These are phyloP conservation scores for Trypoxylus dichotomus DNA, from an alignment of 1,140 invertebrate genomes.

Conservation along the genomic window DNA sequence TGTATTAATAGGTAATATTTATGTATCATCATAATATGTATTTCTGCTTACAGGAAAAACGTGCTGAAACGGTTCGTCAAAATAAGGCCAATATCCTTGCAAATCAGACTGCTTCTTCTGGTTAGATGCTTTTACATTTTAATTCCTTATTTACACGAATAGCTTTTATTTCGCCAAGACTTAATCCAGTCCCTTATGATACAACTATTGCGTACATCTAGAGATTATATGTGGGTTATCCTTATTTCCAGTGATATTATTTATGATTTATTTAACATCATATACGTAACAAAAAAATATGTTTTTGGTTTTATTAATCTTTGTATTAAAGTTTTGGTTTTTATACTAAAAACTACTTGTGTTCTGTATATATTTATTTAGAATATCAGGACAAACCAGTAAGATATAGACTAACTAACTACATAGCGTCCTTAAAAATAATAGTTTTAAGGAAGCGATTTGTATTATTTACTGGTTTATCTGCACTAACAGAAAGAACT, in stretches of 20 bases:
- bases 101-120: slow-evolving; percentile 61
- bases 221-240: slow-evolving; percentile 3
- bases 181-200: slow-evolving; percentile 12
- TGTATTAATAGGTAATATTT: slow-evolving; percentile 17
- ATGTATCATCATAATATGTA: slow-evolving; percentile 25
- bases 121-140: slow-evolving; percentile 54
- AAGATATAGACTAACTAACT: neutral
- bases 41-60: slow-evolving; percentile 71
- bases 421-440: neutral
- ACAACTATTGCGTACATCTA: neutral
- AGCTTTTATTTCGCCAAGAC: slow-evolving; percentile 25
- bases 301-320: slow-evolving; percentile 12
- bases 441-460: neutral
- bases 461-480: slow-evolving; percentile 19
- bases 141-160: slow-evolving; percentile 20
- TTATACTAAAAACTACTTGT: slow-evolving; percentile 1
- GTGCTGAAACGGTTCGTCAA: slow-evolving; percentile 81
- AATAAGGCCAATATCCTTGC: slow-evolving; percentile 70
- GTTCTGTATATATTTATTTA: slow-evolving; percentile 7
- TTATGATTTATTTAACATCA: slow-evolving; percentile 9
- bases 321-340: slow-evolving; percentile 10
- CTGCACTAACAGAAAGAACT: neutral
- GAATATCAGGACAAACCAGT: slow-evolving; percentile 7
- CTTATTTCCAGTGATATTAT: neutral
- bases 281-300: neutral